Base-by-base conservation (phyloP, 1,140 invertebrate species). In the Dryas iulia region DNA sequence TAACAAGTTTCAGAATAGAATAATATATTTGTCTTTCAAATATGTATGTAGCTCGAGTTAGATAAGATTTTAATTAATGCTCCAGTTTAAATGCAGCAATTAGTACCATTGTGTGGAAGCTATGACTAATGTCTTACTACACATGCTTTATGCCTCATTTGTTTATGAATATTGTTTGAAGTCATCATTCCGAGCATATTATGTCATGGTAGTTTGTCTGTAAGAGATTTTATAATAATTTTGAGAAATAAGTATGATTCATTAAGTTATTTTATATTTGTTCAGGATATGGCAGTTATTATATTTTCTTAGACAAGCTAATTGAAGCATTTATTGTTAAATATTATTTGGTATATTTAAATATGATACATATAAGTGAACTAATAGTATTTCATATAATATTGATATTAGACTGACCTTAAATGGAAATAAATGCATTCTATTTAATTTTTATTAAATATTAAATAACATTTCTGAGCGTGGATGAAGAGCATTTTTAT, bases 51-150 rank as follows among this genome's bases (percentile, higher is more conserved):
- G 21, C 8, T 21, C 14, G 7, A 47, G 2, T 47, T 21, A 47
- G 7, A 47, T 47, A 47, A 47, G 8, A 47, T 7, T 47, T 21
- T 21, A 47, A 47, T 47, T 21, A 47, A 18, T 47, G 39, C 14
- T 53, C 39, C 14, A 52, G 25, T 30, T 52, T 62, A 21, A 53
- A 47, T 62, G 35, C 24, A 5, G 25, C 23, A 62, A 62, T 52
- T 62, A 62, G 59, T 62, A 25, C 25, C 39, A 62, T 52, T 62
- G 59, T 62, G 47, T 21, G 6, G 26, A 59, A 47, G 39, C 30
- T 21, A 23, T 62, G 59, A 62, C 35, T 61, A 61, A 61, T 61
- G 35, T 39, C 39, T 6, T 31, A 31, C 30, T 12, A 30, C 57
- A 52, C 14, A 24, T 62, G 23, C 5, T 21, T 52, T 52, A 26